These are phyloP conservation scores for Carassius auratus DNA, from an alignment of 2,113 vertebrate genomes.

Conservation along the genomic window DNA sequence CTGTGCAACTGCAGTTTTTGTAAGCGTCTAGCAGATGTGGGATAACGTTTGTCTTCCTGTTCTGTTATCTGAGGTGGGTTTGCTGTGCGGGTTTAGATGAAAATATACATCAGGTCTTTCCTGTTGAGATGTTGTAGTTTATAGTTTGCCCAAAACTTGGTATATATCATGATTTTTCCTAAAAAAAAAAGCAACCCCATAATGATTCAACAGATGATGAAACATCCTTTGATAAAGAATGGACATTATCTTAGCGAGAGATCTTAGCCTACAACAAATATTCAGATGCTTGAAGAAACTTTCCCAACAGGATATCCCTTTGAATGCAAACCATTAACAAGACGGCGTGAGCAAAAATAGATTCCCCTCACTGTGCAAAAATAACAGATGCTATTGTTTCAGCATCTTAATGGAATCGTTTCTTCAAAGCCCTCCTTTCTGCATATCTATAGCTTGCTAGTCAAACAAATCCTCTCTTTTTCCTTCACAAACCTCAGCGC, in stretches of 20 bases:
- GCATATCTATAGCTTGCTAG: slow-evolving; percentile 17
- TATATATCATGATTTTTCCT: background rate
- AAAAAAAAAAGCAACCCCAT: background rate
- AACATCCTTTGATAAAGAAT: slow-evolving; percentile 9
- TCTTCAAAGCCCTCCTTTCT: slow-evolving; percentile 12
- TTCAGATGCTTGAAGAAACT: slow-evolving; percentile 22
- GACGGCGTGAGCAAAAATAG: slow-evolving; percentile 12
- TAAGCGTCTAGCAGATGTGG: background rate
- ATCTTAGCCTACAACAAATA: background rate
- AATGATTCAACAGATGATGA: slow-evolving; percentile 12
- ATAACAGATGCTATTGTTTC: slow-evolving; percentile 30
- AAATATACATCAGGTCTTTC: background rate
- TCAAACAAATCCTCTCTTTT: slow-evolving; percentile 32
- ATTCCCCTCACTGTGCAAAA: background rate
- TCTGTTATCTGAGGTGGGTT: slow-evolving; percentile 16
- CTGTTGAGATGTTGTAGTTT: background rate
- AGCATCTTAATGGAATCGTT: slow-evolving; percentile 33
- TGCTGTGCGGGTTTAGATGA: background rate
- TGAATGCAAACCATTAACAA: slow-evolving; percentile 19
- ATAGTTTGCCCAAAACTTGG: slow-evolving; percentile 7
- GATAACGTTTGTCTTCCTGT: background rate
- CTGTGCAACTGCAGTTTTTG: background rate
- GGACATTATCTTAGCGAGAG: background rate
- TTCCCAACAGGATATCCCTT: slow-evolving; percentile 25
- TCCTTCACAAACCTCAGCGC: slow-evolving; percentile 29